Percentiles rank a stretch among this genome's conserved stretches.
Evolutionary conservation across 2,113 vertebrate genomes (phyloP).

Genomic region (Gobiocypris rarus): DNA sequence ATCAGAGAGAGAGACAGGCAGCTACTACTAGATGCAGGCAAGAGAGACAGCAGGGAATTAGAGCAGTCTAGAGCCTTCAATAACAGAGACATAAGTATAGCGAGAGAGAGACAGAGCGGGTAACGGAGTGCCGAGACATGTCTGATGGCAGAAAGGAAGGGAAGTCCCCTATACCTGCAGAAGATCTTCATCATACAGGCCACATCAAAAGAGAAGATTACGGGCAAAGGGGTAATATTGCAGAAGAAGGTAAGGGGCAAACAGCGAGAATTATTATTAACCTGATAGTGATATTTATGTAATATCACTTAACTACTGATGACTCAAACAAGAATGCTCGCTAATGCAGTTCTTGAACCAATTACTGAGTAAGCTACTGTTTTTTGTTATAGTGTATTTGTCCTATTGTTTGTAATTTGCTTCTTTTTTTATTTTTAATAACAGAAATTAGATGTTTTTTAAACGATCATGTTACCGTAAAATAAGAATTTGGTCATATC

Average conservation of each 20-base stretch:
- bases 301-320: not conserved
- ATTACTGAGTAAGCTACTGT: not conserved
- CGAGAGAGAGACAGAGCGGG: slow-evolving; percentile 53
- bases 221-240: not conserved
- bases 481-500: too few species aligned
- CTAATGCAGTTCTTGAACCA: not conserved
- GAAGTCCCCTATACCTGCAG: slow-evolving; percentile 58
- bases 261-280: not conserved
- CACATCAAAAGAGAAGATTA: slow-evolving; percentile 41
- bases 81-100: slow-evolving; percentile 38
- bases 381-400: too few species aligned
- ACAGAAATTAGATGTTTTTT: too few species aligned
- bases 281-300: slow-evolving; percentile 2
- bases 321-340: not conserved
- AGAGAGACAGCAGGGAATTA: slow-evolving; percentile 45
- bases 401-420: too few species aligned
- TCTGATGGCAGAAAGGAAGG: slow-evolving; percentile 57
- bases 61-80: slow-evolving; percentile 21
- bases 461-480: too few species aligned
- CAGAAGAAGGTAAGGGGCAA: not conserved
- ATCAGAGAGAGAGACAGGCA: slow-evolving; percentile 56
- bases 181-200: slow-evolving; percentile 26
- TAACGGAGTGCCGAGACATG: slow-evolving; percentile 26
- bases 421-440: too few species aligned
- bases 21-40: slow-evolving; percentile 45